phyloP scores from a whole-genome alignment of 37 sponge, comb jelly and placozoan species.

The Spongia lamella region DNA sequence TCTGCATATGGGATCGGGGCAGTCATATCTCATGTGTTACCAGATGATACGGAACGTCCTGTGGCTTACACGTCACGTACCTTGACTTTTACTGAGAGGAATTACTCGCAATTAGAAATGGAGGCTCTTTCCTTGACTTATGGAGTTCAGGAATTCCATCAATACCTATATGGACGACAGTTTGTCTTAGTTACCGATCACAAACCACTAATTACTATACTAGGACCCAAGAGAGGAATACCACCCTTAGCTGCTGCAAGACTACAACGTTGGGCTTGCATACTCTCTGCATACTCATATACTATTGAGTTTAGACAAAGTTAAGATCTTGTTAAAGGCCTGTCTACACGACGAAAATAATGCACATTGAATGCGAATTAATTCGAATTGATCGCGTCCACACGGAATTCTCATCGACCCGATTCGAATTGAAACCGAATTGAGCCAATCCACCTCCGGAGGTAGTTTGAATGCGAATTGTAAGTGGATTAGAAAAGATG shows the following conservation, averaged over 20 bases:
- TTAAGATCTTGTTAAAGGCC: no score
- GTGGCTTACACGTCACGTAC: conserved; percentile 9
- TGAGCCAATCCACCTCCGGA: no score
- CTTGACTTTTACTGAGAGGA: background rate
- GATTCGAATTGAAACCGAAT: no score
- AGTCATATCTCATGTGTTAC: background rate
- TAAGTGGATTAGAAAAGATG: no score
- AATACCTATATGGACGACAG: background rate
- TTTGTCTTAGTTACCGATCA: conserved; percentile 2
- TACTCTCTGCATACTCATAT: no score
- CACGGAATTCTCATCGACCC: no score
- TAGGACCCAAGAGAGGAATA: conserved; percentile 9
- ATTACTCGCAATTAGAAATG: background rate
- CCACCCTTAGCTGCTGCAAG: conserved; percentile 14
- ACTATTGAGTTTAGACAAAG: no score
- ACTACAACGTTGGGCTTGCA: conserved; percentile 6
- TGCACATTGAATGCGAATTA: no score
- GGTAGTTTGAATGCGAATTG: no score
- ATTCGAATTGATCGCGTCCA: no score
- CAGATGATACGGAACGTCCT: conserved; percentile 9
- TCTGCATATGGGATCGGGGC: conserved; percentile 17
- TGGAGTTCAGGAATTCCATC: conserved; percentile 1
- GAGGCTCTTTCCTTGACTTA: conserved; percentile 5
- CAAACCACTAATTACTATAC: background rate
- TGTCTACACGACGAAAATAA: no score